Conservation (phyloP, 2,888 invertebrate species). For the Archips crataeganus region DNA sequence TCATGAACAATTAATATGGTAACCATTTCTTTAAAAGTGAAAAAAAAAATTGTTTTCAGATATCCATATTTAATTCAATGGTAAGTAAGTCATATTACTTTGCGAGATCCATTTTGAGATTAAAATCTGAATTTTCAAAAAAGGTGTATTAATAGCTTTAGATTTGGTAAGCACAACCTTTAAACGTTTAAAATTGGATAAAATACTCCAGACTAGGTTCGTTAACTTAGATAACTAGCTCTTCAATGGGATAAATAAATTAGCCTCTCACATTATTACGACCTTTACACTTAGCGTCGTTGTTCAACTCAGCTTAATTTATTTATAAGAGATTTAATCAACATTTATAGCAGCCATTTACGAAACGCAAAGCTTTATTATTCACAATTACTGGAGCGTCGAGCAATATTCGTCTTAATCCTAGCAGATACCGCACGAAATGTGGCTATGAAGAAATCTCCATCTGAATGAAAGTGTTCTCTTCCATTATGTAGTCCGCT, state of each 20-base stretch:
- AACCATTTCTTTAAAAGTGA: too few relatives aligned
- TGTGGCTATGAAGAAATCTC: slow-evolving; percentile 50
- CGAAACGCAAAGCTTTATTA: slow-evolving; percentile 53
- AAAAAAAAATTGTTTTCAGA: too few relatives aligned
- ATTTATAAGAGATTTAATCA: slow-evolving; percentile 40
- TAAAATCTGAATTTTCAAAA: too few relatives aligned
- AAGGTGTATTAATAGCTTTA: too few relatives aligned
- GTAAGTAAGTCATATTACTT: too few relatives aligned
- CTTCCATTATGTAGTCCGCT: slow-evolving; percentile 46
- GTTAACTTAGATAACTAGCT: background rate
- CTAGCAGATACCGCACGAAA: slow-evolving; percentile 49
- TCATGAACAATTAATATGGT: too few relatives aligned
- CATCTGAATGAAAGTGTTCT: slow-evolving; percentile 51
- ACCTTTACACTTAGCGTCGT: slow-evolving; percentile 26
- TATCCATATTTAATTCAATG: too few relatives aligned
- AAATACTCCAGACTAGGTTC: background rate
- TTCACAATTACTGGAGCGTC: slow-evolving; percentile 56
- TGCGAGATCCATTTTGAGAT: too few relatives aligned
- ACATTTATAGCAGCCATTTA: slow-evolving; percentile 39
- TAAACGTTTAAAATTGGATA: background rate
- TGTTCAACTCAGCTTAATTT: slow-evolving; percentile 37
- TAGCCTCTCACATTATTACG: slow-evolving; percentile 31
- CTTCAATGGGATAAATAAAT: background rate
- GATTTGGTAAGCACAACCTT: background rate
- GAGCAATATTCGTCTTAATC: slow-evolving; percentile 57